Percentiles rank a stretch among this genome's conserved stretches.
phyloP scores from a whole-genome alignment of 2,797 vertebrate species.

The Manis crassicaudata region DNA sequence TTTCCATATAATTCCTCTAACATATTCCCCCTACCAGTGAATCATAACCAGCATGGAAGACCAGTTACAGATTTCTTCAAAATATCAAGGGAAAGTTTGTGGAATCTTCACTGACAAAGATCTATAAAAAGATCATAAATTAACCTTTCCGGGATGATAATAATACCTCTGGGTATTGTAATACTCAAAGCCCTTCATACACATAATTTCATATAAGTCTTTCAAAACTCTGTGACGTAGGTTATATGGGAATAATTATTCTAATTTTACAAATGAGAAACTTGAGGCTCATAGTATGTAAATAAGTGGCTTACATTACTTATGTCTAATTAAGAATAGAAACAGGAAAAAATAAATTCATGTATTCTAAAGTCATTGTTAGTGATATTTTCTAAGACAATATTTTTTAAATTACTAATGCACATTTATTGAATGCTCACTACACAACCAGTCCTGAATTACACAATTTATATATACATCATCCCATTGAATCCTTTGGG shows the following conservation, averaged over 20 bases:
- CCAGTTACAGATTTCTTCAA: not conserved
- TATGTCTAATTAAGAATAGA: not conserved
- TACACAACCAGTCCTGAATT: not conserved
- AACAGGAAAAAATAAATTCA: not conserved
- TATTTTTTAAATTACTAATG: not conserved
- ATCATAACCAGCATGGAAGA: not conserved
- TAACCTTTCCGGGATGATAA: not conserved
- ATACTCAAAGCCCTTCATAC: not conserved
- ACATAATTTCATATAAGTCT: not conserved
- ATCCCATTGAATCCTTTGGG: not conserved
- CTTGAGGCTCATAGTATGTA: not conserved
- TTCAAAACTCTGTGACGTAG: not conserved
- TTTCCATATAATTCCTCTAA: not conserved
- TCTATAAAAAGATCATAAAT: not conserved
- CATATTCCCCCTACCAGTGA: not conserved
- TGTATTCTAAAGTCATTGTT: not conserved
- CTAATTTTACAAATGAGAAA: constrained; percentile 25
- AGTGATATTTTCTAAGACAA: not conserved
- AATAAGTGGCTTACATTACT: not conserved
- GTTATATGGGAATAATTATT: not conserved
- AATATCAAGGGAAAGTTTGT: not conserved
- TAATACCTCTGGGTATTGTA: not conserved
- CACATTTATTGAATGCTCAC: not conserved
- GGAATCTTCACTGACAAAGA: not conserved
- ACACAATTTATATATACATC: not conserved